These are phyloP conservation scores for Harpalus rubripes DNA, from an alignment of 2,888 invertebrate genomes.

Conservation along the genomic window DNA sequence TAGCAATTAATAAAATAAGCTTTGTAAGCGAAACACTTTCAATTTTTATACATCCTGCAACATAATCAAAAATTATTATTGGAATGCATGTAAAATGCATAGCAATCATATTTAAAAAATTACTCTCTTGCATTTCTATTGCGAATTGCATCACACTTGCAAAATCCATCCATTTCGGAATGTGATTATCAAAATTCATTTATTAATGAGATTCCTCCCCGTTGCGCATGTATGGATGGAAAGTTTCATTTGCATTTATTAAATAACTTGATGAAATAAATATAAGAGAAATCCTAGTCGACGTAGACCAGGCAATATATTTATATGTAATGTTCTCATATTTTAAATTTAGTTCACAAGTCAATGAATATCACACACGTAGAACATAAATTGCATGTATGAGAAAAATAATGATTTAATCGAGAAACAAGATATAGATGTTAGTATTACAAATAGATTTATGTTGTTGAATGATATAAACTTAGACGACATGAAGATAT, in stretches of 20 bases:
- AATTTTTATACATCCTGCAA: not conserved
- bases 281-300: not conserved
- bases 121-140: not conserved
- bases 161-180: not conserved
- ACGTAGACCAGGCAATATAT: conserved; percentile 8
- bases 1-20: too few relatives aligned
- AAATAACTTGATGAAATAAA: conserved; percentile 20
- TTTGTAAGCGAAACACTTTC: not conserved
- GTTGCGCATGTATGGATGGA: conserved; percentile 23
- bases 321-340: not conserved
- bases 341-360: conserved; percentile 20
- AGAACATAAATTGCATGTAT: conserved; percentile 4
- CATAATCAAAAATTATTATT: not conserved
- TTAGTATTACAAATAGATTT: conserved; percentile 6
- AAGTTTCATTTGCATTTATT: conserved; percentile 42
- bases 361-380: conserved; percentile 3
- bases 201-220: conserved; percentile 21
- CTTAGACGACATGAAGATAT: not conserved
- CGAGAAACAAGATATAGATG: not conserved
- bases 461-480: not conserved
- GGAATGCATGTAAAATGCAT: conserved; percentile 3
- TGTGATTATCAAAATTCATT: conserved; percentile 27
- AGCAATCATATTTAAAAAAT: not conserved
- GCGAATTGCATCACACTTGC: conserved; percentile 5
- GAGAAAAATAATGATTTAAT: not conserved